Percentiles rank a stretch among this genome's conserved stretches.
Conservation (phyloP, 2,797 vertebrate genomes). For the Propithecus deckenii region DNA sequence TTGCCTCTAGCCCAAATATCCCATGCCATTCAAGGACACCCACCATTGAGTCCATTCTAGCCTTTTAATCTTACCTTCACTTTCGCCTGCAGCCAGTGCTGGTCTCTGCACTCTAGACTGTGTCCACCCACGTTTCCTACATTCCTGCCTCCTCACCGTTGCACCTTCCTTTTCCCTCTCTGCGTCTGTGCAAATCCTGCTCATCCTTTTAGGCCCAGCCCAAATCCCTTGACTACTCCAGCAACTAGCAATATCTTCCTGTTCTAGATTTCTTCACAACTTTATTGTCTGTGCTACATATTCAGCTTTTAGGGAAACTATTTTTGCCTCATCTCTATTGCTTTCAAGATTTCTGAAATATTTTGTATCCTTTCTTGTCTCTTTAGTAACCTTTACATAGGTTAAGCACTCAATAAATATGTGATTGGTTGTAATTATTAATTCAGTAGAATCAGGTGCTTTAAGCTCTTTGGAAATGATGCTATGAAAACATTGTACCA, state of each 20-base stretch:
- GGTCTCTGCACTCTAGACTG: background rate
- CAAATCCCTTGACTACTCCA: background rate
- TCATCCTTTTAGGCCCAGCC: background rate
- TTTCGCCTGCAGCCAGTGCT: background rate
- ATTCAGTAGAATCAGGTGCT: background rate
- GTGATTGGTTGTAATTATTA: background rate
- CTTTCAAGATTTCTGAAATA: background rate
- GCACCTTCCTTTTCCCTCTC: fast-evolving
- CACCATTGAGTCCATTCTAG: background rate
- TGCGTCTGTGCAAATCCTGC: background rate
- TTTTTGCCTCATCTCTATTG: background rate
- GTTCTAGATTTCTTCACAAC: background rate
- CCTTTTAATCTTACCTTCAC: background rate
- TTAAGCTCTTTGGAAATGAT: constrained; percentile 6
- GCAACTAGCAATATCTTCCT: background rate
- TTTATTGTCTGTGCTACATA: background rate
- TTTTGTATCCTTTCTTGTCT: background rate
- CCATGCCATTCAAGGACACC: background rate
- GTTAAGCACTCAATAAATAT: background rate
- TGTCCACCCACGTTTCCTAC: fast-evolving
- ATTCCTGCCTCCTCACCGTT: background rate
- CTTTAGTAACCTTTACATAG: background rate
- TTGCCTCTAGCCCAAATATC: background rate
- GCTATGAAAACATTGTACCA: constrained; percentile 23
- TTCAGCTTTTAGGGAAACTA: background rate